A percentile compares a stretch with the other conserved stretches of the same genome.
Evolutionary conservation across 2,113 vertebrate genomes (phyloP).

Genomic region (Ceuthmochares aereus): DNA sequence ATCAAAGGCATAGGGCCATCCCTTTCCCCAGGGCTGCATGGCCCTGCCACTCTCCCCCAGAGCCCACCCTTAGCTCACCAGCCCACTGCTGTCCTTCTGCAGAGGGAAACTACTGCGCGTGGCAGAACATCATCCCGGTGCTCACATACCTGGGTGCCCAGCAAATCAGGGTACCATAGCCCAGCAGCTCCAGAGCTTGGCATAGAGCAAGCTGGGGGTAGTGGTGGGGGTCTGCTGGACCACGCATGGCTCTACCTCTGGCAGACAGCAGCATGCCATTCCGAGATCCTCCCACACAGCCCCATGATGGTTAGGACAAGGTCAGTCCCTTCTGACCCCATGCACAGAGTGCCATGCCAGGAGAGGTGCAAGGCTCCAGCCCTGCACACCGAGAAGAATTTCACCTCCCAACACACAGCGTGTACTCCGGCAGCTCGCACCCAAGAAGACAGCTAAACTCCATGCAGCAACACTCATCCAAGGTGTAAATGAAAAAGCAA

Average conservation of each 20-base stretch:
- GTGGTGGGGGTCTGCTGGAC: not conserved
- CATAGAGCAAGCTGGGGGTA: fast-evolving
- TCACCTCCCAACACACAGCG: not conserved
- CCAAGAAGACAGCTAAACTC: not conserved
- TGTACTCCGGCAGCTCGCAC: not conserved
- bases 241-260: not conserved
- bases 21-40: not conserved
- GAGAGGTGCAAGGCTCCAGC: not conserved
- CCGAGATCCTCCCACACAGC: fast-evolving
- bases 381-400: fast-evolving
- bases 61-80: fast-evolving
- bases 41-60: fast-evolving
- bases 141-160: not conserved
- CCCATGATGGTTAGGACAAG: not conserved
- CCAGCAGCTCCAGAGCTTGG: not conserved
- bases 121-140: not conserved
- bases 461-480: not conserved
- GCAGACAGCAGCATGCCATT: not conserved
- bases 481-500: constrained; percentile 72
- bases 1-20: fast-evolving
- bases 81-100: not conserved
- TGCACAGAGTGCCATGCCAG: fast-evolving
- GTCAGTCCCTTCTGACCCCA: not conserved
- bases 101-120: not conserved
- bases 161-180: not conserved